Evolutionary conservation across 2,113 vertebrate species (phyloP).

Genomic region (Megalops atlanticus): DNA sequence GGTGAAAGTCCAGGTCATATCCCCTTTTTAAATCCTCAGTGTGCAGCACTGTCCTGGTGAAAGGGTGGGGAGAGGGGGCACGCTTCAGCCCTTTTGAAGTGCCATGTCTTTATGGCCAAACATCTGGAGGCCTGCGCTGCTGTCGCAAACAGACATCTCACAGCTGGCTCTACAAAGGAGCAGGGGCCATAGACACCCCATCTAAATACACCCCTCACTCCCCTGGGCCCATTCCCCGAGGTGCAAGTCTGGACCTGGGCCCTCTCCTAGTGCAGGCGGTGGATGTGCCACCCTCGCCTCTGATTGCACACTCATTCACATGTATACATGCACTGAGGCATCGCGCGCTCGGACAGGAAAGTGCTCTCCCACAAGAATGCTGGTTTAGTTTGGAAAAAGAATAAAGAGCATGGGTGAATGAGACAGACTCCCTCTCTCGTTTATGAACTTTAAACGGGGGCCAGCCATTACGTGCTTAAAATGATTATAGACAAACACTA

Average conservation of each 20-base stretch:
- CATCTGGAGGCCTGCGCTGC: slow-evolving; percentile 61
- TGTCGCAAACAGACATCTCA: slow-evolving; percentile 31
- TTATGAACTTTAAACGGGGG: neutral
- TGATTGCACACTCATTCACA: neutral
- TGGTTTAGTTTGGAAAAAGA: neutral
- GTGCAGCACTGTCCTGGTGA: neutral
- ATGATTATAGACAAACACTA: neutral
- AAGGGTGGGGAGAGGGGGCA: slow-evolving; percentile 3
- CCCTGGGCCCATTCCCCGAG: neutral
- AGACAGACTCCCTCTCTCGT: neutral
- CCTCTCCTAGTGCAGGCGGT: neutral
- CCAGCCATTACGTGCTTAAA: neutral
- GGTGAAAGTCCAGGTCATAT: neutral
- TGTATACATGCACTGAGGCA: neutral
- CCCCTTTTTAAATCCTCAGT: slow-evolving; percentile 1
- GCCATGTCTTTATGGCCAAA: slow-evolving; percentile 51
- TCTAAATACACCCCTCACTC: slow-evolving; percentile 34
- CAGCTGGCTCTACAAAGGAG: slow-evolving; percentile 40
- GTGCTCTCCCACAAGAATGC: neutral
- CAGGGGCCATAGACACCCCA: slow-evolving; percentile 19
- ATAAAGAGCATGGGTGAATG: neutral
- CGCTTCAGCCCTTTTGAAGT: slow-evolving; percentile 64
- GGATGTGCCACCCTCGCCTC: neutral
- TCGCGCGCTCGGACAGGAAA: neutral
- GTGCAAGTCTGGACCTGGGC: slow-evolving; percentile 31